phyloP scores from a whole-genome alignment of 64 coral and sea anemone species.

The Acropora yongei region DNA sequence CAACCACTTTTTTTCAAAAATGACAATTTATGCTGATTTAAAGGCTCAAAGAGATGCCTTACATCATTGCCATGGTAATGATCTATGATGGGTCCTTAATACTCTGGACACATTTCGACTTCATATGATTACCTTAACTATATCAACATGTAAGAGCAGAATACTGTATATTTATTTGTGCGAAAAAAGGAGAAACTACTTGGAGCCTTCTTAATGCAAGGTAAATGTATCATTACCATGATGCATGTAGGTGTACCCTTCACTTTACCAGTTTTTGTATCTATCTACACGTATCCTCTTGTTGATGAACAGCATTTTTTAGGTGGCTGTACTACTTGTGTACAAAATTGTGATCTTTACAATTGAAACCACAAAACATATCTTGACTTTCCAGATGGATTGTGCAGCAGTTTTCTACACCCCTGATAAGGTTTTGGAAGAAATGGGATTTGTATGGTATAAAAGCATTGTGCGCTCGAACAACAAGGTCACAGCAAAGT shows the following conservation, averaged over 20 bases:
- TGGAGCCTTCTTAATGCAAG: not conserved
- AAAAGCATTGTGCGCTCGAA: constrained; percentile 39
- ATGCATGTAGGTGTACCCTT: not conserved
- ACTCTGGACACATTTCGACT: not conserved
- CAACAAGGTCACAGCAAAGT: constrained; percentile 21
- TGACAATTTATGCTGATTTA: not conserved
- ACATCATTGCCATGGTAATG: not conserved
- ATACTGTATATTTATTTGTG: not conserved
- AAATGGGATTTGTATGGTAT: constrained; percentile 37
- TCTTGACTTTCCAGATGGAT: constrained; percentile 54
- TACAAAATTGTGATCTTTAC: not conserved
- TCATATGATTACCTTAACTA: not conserved
- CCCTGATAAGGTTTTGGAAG: constrained; percentile 40
- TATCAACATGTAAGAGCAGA: not conserved
- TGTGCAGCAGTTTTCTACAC: constrained; percentile 55
- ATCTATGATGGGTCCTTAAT: too few species aligned
- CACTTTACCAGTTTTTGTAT: not conserved
- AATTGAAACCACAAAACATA: not conserved
- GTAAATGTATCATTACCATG: not conserved
- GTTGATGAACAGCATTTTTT: not conserved
- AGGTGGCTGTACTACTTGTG: not conserved
- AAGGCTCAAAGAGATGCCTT: not conserved
- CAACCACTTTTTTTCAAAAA: not conserved
- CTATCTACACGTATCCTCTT: not conserved
- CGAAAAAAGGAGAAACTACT: not conserved